A percentile compares a stretch with the other conserved stretches of the same genome.
Conservation (phyloP, 2,113 vertebrate genomes). For the Oreochromis aureus region DNA sequence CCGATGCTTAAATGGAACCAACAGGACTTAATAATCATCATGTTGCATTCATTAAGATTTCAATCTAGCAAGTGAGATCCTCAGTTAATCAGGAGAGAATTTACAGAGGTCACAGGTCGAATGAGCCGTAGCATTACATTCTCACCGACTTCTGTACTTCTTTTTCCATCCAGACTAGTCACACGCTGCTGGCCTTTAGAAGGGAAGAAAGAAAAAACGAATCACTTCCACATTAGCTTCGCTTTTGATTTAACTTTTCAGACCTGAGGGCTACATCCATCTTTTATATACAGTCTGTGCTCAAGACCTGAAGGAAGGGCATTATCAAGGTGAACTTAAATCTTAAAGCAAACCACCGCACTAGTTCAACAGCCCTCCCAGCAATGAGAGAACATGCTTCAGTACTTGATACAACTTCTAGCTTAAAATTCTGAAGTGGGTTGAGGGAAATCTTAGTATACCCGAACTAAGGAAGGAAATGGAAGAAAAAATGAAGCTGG, state of each 20-base stretch:
- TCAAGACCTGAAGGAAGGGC: neutral
- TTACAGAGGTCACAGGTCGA: neutral
- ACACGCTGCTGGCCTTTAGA: neutral
- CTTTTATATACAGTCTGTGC: neutral
- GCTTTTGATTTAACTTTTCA: neutral
- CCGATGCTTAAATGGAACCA: neutral
- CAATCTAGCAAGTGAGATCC: neutral
- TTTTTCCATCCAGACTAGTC: neutral
- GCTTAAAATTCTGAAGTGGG: neutral
- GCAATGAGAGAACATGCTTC: neutral
- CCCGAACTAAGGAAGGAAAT: neutral
- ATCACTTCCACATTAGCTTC: neutral
- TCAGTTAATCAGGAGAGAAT: neutral
- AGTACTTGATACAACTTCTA: neutral
- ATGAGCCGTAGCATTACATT: neutral
- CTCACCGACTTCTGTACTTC: neutral
- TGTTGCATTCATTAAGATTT: neutral
- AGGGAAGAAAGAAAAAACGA: neutral
- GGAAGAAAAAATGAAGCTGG: neutral
- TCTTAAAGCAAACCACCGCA: neutral
- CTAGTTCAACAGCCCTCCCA: neutral
- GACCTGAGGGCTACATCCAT: neutral
- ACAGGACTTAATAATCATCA: neutral
- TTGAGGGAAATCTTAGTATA: neutral
- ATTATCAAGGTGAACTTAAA: neutral